phyloP scores from a whole-genome alignment of 53 echinoderm and acorn worm species.

The Zoroaster sp. region DNA sequence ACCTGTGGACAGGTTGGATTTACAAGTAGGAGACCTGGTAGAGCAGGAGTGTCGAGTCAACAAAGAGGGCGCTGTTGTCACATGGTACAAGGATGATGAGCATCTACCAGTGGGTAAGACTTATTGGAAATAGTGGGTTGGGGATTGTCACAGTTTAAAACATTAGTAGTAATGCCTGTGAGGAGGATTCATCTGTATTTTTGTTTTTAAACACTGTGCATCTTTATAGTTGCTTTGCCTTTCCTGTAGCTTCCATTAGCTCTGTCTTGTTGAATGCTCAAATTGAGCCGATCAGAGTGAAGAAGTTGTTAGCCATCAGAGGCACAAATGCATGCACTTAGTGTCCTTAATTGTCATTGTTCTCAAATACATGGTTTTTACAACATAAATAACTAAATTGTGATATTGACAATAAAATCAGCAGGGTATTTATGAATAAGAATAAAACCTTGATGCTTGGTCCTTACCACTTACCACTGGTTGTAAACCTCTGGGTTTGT shows the following conservation, averaged over 20 bases:
- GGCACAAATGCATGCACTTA: too few species aligned
- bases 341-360: too few species aligned
- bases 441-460: too few species aligned
- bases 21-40: not conserved
- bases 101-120: not conserved
- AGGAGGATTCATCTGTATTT: not conserved
- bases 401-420: too few species aligned
- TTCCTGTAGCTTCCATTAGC: not conserved
- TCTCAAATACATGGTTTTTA: too few species aligned
- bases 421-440: too few species aligned
- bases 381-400: too few species aligned
- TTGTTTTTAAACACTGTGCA: not conserved
- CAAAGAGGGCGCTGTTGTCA: slow-evolving; percentile 13
- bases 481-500: too few species aligned
- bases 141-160: not conserved
- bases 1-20: not conserved
- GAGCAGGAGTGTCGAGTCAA: not conserved
- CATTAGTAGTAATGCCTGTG: too few species aligned
- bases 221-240: not conserved
- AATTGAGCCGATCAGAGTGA: too few species aligned
- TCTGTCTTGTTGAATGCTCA: not conserved
- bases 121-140: not conserved
- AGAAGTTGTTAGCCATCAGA: too few species aligned
- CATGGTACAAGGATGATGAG: not conserved
- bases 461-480: too few species aligned